Evolutionary conservation across 2,888 invertebrate species (phyloP).

Genomic region (Ophioninae sp.): DNA sequence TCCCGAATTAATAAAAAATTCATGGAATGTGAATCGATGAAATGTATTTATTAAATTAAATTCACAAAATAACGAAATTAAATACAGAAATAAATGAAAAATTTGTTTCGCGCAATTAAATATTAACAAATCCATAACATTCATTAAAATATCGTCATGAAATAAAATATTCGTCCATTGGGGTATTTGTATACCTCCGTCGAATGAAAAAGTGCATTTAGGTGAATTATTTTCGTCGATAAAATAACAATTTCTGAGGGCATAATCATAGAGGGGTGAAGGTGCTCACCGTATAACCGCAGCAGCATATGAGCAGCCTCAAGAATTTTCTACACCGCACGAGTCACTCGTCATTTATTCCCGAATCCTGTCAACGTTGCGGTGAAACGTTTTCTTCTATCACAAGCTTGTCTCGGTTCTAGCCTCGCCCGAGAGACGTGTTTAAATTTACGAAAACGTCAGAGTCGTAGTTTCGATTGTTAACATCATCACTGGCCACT

Average conservation of each 20-base stretch:
- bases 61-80: too few relatives aligned
- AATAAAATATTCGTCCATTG: too few relatives aligned
- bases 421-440: slow-evolving; percentile 3
- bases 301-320: slow-evolving; percentile 69
- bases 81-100: too few relatives aligned
- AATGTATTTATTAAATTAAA: too few relatives aligned
- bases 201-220: too few relatives aligned
- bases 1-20: neutral
- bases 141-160: neutral
- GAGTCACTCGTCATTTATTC: slow-evolving; percentile 71
- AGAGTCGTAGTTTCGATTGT: slow-evolving; percentile 20
- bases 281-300: slow-evolving; percentile 63
- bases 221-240: neutral
- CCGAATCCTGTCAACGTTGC: slow-evolving; percentile 39
- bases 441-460: slow-evolving; percentile 4
- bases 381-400: slow-evolving; percentile 33
- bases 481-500: slow-evolving; percentile 49
- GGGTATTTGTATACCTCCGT: too few relatives aligned
- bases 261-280: slow-evolving; percentile 11
- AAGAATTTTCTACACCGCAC: slow-evolving; percentile 63
- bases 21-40: too few relatives aligned
- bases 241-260: neutral
- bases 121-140: neutral
- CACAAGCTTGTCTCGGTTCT: slow-evolving; percentile 6
- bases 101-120: too few relatives aligned